These are phyloP conservation scores for Ectobius pallidus DNA, from an alignment of 2,888 invertebrate species.

Conservation along the genomic window DNA sequence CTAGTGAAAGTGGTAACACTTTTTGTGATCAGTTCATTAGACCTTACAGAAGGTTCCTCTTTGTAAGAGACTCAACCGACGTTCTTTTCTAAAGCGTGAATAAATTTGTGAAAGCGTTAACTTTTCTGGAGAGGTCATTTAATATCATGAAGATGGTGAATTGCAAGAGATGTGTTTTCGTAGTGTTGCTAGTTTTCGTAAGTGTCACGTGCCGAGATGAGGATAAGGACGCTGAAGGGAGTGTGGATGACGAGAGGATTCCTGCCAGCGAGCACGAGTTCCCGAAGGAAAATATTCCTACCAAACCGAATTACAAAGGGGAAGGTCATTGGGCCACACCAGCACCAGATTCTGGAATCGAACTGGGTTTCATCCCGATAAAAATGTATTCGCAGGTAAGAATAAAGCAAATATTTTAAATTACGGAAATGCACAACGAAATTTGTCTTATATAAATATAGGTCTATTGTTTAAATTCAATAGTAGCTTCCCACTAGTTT, in stretches of 20 bases:
- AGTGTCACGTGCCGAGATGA: too few species aligned
- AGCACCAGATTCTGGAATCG: constrained; percentile 43
- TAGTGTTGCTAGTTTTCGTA: neutral
- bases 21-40: too few species aligned
- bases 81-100: too few species aligned
- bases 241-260: constrained; percentile 4
- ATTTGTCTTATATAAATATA: too few species aligned
- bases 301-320: constrained; percentile 32
- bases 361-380: constrained; percentile 49
- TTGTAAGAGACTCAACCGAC: too few species aligned
- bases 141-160: neutral
- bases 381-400: constrained; percentile 48
- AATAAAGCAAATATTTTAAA: neutral
- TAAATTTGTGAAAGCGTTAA: neutral
- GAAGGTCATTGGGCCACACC: constrained; percentile 44
- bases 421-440: too few species aligned
- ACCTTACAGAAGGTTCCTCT: too few species aligned
- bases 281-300: constrained; percentile 28
- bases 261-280: constrained; percentile 31
- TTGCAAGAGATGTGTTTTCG: neutral
- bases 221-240: neutral
- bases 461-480: too few species aligned
- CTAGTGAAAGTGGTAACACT: too few species aligned
- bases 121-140: too few species aligned
- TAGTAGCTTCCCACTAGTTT: too few species aligned